phyloP scores from a whole-genome alignment of 2,113 vertebrate genomes.

The Lepisosteus oculatus region DNA sequence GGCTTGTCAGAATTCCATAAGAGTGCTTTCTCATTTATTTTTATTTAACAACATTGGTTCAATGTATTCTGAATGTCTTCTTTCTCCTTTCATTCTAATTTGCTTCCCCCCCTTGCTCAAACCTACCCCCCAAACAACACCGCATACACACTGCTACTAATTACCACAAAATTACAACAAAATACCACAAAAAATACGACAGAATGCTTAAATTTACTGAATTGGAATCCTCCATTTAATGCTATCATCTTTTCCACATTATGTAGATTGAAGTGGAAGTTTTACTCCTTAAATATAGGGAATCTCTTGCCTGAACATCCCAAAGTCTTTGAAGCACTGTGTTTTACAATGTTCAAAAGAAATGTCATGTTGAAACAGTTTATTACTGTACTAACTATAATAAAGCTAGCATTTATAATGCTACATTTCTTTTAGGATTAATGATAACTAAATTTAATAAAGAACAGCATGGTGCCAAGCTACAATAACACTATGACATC shows the following conservation, averaged over 20 bases:
- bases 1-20: conserved; percentile 79
- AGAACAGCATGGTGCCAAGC: no score
- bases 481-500: no score
- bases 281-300: conserved; percentile 16
- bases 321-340: conserved; percentile 15
- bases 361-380: no score
- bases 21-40: conserved; percentile 82
- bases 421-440: no score
- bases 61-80: conserved; percentile 80
- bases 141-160: conserved; percentile 42
- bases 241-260: conserved; percentile 32
- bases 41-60: conserved; percentile 73
- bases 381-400: no score
- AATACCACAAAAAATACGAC: conserved; percentile 30
- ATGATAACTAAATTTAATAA: no score
- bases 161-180: conserved; percentile 41
- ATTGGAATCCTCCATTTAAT: conserved; percentile 49
- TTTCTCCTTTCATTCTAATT: conserved; percentile 65
- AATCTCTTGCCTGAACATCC: conserved; percentile 38
- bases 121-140: conserved; percentile 5
- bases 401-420: no score
- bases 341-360: no score
- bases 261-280: conserved; percentile 38
- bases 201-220: conserved; percentile 49
- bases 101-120: conserved; percentile 33